A percentile compares a stretch with the other conserved stretches of the same genome.
These are phyloP conservation scores for Geodia barretti DNA, from an alignment of 37 sponge, comb jelly and placozoan genomes.

Conservation along the genomic window DNA sequence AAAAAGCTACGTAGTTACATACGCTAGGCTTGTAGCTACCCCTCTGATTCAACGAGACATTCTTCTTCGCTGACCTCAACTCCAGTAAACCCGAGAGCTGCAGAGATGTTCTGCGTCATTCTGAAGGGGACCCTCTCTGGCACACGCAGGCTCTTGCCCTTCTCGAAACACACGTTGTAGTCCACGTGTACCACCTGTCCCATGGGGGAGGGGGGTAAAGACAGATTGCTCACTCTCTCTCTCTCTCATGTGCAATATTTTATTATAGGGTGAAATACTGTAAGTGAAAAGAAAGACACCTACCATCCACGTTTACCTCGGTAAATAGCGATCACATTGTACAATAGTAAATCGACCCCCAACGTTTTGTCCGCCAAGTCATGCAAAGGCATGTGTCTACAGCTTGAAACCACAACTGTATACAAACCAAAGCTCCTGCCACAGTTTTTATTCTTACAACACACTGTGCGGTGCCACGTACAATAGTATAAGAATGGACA, in stretches of 20 bases:
- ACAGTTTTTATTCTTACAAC: too few relatives aligned
- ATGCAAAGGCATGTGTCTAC: not conserved
- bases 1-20: slow-evolving; percentile 9
- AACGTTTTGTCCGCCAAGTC: not conserved
- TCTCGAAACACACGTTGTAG: slow-evolving; percentile 99
- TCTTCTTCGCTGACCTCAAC: slow-evolving; percentile 68
- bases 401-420: too few relatives aligned
- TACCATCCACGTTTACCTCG: too few relatives aligned
- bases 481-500: too few relatives aligned
- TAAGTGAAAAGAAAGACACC: too few relatives aligned
- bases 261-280: too few relatives aligned
- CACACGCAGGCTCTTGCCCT: slow-evolving; percentile 90
- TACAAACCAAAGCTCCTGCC: too few relatives aligned
- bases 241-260: too few relatives aligned
- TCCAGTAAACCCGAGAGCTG: slow-evolving; percentile 94
- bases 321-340: too few relatives aligned
- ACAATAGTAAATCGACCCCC: not conserved
- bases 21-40: not conserved
- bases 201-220: not conserved
- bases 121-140: slow-evolving; percentile 98
- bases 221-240: not conserved
- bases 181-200: slow-evolving; percentile 95
- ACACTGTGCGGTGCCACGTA: too few relatives aligned
- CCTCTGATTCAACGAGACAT: not conserved
- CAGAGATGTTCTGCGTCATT: slow-evolving; percentile 93